phyloP scores from a whole-genome alignment of 2,888 invertebrate genomes.

The Serripes groenlandicus region DNA sequence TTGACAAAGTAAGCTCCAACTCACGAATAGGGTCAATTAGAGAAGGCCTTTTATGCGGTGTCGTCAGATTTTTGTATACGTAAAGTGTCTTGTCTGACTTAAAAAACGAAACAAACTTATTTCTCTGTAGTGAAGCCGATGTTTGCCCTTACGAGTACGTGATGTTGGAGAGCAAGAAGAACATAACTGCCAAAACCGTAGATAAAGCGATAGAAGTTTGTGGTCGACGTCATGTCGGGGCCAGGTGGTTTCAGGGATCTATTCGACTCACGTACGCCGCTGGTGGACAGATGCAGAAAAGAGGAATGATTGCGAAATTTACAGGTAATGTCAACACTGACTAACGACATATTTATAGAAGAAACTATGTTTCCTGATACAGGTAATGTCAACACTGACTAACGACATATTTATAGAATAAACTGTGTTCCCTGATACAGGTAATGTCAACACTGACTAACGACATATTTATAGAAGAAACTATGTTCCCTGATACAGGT shows the following conservation, averaged over 20 bases:
- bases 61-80: too few species aligned
- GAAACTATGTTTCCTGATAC: too few species aligned
- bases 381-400: slow-evolving; percentile 39
- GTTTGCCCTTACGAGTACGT: slow-evolving; percentile 64
- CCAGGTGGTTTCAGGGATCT: slow-evolving; percentile 53
- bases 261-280: slow-evolving; percentile 60
- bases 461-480: too few species aligned
- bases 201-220: slow-evolving; percentile 64
- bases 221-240: slow-evolving; percentile 50
- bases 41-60: too few species aligned
- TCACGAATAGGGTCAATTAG: too few species aligned
- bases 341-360: too few species aligned
- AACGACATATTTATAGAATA: too few species aligned
- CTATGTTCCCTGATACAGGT: too few species aligned
- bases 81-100: too few species aligned
- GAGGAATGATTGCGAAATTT: slow-evolving; percentile 59
- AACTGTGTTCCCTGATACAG: too few species aligned
- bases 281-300: slow-evolving; percentile 61
- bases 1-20: too few species aligned
- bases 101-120: neutral
- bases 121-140: slow-evolving; percentile 48
- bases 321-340: slow-evolving; percentile 48
- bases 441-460: slow-evolving; percentile 32
- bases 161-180: slow-evolving; percentile 57
- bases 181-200: slow-evolving; percentile 47